Base-by-base conservation (phyloP, 2,888 invertebrate species). In the Gortyna flavago region DNA sequence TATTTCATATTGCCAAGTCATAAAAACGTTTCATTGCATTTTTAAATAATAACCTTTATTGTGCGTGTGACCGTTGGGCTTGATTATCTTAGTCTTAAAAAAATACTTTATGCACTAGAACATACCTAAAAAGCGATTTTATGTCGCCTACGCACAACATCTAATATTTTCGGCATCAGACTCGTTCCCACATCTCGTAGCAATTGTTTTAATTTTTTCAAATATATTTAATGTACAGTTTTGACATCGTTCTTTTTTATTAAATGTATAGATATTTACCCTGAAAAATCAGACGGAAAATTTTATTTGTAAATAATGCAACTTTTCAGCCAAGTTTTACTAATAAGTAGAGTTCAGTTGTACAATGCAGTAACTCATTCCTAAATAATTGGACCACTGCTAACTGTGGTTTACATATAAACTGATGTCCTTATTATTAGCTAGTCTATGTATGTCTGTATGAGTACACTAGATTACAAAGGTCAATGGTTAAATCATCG, bases 401-500 rank as follows among this genome's bases (percentile, higher is more conserved):
- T 61, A 75, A 68, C 11, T 64, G 41, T 64, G 57, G 59, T 77
- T 75, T 72, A 74, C 18, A 69, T 74, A 76, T 73, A 77, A 70
- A 80, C 61, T 38, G 21, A 80, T 82, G 74, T 80, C 72, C 79
- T 79, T 83, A 85, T 83, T 80, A 77, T 54, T 75, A 79, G 6
- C 54, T 54, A 21, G 64, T 80, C 86, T 86, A 88, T 85, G 44
- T 75, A 57, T 57, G 82, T 86, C 84, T 87, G 81, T 86, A 81
- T 76, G 79, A 82, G 72, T 79, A 80, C 77, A 79, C 72, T 77
- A 88, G 91, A 92, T 92, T 91, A 90, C 89, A 88, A 77, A 90
- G 91, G 91, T 90, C 91, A 91, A 90, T 69, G 90, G 91, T 92
- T 92, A 91, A 92, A 91, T 92, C 91, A 90, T 89, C 89, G 90